Conservation (phyloP, 2,113 vertebrate species). For the human (Homo sapiens) region DNA sequence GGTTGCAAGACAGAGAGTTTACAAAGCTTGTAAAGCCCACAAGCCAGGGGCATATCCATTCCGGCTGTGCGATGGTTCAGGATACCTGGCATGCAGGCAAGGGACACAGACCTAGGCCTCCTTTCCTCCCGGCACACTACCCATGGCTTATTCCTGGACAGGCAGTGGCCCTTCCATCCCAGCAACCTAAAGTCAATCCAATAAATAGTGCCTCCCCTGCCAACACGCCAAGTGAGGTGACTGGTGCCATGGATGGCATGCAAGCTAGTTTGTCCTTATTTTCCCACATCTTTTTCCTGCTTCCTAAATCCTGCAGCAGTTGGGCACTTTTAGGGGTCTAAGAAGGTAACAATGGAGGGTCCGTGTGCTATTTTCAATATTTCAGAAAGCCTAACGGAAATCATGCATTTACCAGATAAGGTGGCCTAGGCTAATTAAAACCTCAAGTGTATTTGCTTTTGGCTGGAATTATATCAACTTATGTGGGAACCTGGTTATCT, state of each 20-base stretch:
- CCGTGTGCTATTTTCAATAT: slow-evolving; percentile 36
- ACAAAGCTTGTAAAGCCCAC: not conserved
- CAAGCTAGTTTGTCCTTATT: not conserved
- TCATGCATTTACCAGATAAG: slow-evolving; percentile 65
- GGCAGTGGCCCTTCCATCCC: not conserved
- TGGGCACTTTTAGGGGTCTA: not conserved
- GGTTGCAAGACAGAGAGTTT: not conserved
- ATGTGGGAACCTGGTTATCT: slow-evolving; percentile 35
- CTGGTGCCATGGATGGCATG: not conserved
- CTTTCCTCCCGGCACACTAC: accelerated
- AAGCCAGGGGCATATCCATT: not conserved
- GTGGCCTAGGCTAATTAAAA: slow-evolving; percentile 54
- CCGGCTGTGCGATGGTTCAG: not conserved
- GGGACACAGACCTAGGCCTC: not conserved
- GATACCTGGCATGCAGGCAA: not conserved
- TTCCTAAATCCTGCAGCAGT: not conserved
- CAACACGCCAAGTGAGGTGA: not conserved
- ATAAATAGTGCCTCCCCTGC: not conserved
- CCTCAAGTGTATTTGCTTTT: slow-evolving; percentile 62
- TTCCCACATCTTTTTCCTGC: not conserved
- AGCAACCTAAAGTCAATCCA: not conserved
- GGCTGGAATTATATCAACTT: slow-evolving; percentile 50
- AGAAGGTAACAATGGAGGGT: slow-evolving; percentile 19
- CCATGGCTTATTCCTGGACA: not conserved
- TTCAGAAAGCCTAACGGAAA: slow-evolving; percentile 63